These are phyloP conservation scores for Chaitophorus viminalis DNA, from an alignment of 2,888 invertebrate species.

Conservation along the genomic window DNA sequence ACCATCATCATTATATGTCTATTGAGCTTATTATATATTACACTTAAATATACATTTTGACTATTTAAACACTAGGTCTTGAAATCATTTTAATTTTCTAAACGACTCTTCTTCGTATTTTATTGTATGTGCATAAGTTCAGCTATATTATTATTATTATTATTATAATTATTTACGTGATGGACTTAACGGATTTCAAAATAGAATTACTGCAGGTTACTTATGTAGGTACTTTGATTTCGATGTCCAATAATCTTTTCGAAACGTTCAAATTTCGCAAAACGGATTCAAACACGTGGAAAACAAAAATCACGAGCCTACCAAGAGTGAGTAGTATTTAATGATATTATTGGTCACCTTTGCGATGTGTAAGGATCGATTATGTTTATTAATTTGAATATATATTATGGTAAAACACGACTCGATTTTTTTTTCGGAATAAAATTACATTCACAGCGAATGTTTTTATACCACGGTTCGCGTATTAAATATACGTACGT, in stretches of 20 bases:
- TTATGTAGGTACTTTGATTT: neutral
- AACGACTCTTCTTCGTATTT: neutral
- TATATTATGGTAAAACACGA: too few species aligned
- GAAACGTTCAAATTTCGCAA: neutral
- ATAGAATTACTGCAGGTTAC: neutral
- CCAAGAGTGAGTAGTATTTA: too few species aligned
- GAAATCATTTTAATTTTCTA: neutral
- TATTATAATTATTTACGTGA: too few species aligned
- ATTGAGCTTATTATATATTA: conserved; percentile 7
- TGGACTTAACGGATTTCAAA: neutral
- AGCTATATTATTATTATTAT: neutral
- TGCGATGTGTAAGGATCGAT: too few species aligned
- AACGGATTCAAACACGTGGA: too few species aligned
- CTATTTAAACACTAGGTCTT: neutral
- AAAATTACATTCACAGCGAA: too few species aligned
- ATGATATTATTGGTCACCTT: too few species aligned
- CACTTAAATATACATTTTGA: neutral
- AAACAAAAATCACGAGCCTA: too few species aligned
- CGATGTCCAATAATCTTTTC: neutral
- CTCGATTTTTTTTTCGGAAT: too few species aligned
- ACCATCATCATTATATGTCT: neutral
- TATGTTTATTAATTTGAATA: too few species aligned
- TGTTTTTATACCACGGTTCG: too few species aligned
- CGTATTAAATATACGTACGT: neutral
- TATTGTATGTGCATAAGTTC: neutral